Evolutionary conservation across 1,140 invertebrate species (phyloP), one percentile per base, ranked within the genome.

Genomic region (Stegodyphus dumicola): DNA sequence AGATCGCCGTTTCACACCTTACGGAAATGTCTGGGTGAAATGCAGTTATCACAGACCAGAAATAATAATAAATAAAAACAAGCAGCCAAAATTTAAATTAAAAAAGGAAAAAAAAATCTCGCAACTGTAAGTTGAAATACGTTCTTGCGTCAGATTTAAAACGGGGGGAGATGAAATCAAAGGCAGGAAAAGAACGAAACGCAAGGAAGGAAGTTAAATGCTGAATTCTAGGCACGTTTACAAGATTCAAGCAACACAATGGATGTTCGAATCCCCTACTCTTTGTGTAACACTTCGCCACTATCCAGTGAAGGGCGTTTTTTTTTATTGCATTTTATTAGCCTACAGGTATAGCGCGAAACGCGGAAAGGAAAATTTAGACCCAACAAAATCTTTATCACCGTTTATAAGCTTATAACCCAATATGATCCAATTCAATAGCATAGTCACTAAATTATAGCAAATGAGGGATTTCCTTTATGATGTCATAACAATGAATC

Each of bases 161-260:
- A 10, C 9, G 56, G 15, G 56, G 56, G 15, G 15, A 9, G 9
- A 15, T 9, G 9, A 60, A 60, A 60, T 65, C 17, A 52, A 13
- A 66, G n/a, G 2, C 33, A 1, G 10, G 10, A 9, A 17, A 77
- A 17, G 65, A 49, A 66, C 33, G 17, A n/a, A 56, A 9, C 11
- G 11, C 33, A 18, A 13, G 52, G 52, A 15, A n/a, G 77, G 66
- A 69, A 70, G 77, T 10, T 6, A 48, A 53, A 10, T 33, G 52
- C 17, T 18, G 18, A 52, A 78, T 78, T 78, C 77, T 33, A 69
- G 51, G 65, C 77, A 78, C 77, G 77, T 69, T 69, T 54, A 33
- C 65, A 77, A 77, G 56, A 13, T 73, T 52, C 49, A 52, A 52
- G 7, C 33, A 33, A 54, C 52, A 75, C 77, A 78, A 78, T 78